A percentile compares a stretch with the other conserved stretches of the same genome.
Conservation (phyloP, 1,140 invertebrate genomes). For the Euura saliciscinereae region DNA sequence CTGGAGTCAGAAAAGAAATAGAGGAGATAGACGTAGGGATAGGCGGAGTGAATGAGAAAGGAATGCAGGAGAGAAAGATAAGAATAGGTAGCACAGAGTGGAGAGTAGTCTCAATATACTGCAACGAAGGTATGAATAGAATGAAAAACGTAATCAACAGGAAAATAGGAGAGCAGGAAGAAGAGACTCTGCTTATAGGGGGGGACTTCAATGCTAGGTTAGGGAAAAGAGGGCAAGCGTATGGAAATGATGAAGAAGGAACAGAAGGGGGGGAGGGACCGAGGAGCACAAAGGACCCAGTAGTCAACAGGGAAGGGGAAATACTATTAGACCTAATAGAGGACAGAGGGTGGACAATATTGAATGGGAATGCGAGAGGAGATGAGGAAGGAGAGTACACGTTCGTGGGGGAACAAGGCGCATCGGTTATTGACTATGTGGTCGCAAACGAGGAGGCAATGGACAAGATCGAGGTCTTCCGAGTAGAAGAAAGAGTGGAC, state of each 20-base stretch:
- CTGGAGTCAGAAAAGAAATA: neutral
- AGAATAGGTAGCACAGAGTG: too few relatives aligned
- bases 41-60: too few relatives aligned
- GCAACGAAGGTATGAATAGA: too few relatives aligned
- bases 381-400: slow-evolving; percentile 25
- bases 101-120: too few relatives aligned
- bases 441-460: slow-evolving; percentile 6
- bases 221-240: too few relatives aligned
- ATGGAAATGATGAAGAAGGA: too few relatives aligned
- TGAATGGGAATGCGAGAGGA: slow-evolving; percentile 7
- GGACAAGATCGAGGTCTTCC: slow-evolving; percentile 8
- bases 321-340: neutral
- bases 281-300: too few relatives aligned
- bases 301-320: slow-evolving; percentile 13
- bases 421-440: slow-evolving; percentile 26
- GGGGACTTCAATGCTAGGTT: too few relatives aligned
- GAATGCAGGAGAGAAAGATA: too few relatives aligned
- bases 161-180: too few relatives aligned
- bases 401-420: slow-evolving; percentile 19
- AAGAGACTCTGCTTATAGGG: too few relatives aligned
- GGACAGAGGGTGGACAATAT: neutral
- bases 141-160: too few relatives aligned
- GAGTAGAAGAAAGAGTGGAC: slow-evolving; percentile 10
- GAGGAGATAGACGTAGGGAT: neutral
- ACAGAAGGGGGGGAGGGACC: neutral